phyloP scores from a whole-genome alignment of 2,113 vertebrate genomes.

The Pangasianodon hypophthalmus region DNA sequence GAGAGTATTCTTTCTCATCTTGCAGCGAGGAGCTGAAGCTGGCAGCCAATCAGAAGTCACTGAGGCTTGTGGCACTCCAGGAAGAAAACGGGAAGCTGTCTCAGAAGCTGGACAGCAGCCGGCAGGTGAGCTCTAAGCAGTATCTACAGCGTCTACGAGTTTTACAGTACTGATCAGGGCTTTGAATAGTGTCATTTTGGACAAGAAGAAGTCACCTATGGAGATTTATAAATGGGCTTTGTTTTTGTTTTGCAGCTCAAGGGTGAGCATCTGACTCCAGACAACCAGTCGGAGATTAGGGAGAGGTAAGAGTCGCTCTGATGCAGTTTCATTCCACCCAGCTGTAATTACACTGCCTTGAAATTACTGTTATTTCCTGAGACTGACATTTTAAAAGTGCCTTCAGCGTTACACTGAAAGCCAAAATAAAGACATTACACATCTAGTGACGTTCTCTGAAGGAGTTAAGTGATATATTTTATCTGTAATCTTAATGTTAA shows the following conservation, averaged over 20 bases:
- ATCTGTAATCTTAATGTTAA: not conserved
- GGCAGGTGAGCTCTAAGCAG: conserved; percentile 72
- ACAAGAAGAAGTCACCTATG: not conserved
- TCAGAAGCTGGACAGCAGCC: conserved; percentile 77
- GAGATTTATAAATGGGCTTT: conserved; percentile 18
- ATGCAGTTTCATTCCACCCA: not conserved
- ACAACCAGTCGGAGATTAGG: conserved; percentile 85
- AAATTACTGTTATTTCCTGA: conserved; percentile 31
- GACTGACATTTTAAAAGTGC: not conserved
- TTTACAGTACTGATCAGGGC: not conserved
- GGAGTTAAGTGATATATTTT: not conserved
- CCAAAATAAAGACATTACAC: not conserved
- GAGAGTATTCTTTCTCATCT: conserved; percentile 20
- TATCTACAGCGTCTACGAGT: not conserved
- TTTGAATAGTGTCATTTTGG: conserved; percentile 11
- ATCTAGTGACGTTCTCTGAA: not conserved
- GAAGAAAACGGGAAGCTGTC: conserved; percentile 82
- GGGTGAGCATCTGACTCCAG: conserved; percentile 80
- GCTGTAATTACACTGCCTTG: not conserved
- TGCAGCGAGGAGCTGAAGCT: conserved; percentile 88
- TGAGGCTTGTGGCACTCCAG: conserved; percentile 79
- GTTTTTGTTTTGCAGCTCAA: conserved; percentile 73
- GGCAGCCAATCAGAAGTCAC: conserved; percentile 85
- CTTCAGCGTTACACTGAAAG: not conserved
- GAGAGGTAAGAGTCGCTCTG: conserved; percentile 79